Conservation (phyloP, 2,888 invertebrate genomes). For the Serripes groenlandicus region DNA sequence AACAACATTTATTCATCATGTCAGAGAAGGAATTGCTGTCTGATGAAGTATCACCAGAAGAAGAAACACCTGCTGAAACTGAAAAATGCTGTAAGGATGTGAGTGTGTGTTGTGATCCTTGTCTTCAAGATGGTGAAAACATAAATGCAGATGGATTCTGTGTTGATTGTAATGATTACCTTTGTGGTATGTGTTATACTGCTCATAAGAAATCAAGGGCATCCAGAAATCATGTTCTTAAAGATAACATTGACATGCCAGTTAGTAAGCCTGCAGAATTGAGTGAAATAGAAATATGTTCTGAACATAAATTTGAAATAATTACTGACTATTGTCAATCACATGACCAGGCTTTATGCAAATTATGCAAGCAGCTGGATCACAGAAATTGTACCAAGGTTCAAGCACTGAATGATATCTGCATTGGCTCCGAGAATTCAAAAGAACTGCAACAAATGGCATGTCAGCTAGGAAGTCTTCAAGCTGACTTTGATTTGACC, state of each 20-base stretch:
- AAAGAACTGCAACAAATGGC: not conserved
- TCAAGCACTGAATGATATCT: not conserved
- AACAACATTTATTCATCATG: too few species aligned
- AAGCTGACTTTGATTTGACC: not conserved
- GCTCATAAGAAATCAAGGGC: not conserved
- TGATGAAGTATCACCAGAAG: too few species aligned
- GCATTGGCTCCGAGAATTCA: not conserved
- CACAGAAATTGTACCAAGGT: not conserved
- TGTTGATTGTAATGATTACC: constrained; percentile 1
- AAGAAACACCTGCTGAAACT: too few species aligned
- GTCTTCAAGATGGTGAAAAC: not conserved
- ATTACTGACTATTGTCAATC: not conserved
- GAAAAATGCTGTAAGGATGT: too few species aligned
- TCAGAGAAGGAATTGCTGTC: too few species aligned
- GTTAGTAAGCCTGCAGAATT: not conserved
- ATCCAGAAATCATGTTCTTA: not conserved
- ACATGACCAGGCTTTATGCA: not conserved
- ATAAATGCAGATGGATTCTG: constrained; percentile 1
- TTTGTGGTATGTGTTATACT: not conserved
- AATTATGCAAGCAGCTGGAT: not conserved
- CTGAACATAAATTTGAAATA: not conserved
- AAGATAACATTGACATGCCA: not conserved
- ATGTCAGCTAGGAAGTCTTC: not conserved
- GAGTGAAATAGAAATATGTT: not conserved
- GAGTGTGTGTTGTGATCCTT: constrained; percentile 20